These are phyloP conservation scores for Gila robusta DNA, from an alignment of 2,797 vertebrate genomes.

Conservation along the genomic window DNA sequence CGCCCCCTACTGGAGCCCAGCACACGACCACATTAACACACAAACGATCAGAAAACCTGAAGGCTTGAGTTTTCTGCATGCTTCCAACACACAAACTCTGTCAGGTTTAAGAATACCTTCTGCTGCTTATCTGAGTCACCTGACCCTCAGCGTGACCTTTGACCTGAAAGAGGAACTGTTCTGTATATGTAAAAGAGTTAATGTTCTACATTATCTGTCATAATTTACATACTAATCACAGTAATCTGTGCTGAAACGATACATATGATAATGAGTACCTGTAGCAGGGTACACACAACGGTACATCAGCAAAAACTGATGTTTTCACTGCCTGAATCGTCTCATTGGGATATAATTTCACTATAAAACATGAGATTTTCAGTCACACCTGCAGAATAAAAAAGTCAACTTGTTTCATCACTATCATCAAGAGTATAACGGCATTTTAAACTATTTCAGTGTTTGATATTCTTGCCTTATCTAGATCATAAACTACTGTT, in stretches of 20 bases:
- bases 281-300: neutral
- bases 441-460: neutral
- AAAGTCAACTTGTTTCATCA: neutral
- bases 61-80: conserved; percentile 35
- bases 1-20: conserved; percentile 92
- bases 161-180: neutral
- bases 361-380: neutral
- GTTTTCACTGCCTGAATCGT: neutral
- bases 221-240: neutral
- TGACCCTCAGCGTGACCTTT: neutral
- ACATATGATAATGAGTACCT: neutral
- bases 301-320: neutral
- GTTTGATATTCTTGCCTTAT: neutral
- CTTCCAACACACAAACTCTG: conserved; percentile 13
- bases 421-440: neutral
- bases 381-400: neutral
- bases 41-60: neutral
- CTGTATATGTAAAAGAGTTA: neutral
- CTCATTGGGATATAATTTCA: neutral
- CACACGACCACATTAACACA: conserved; percentile 90
- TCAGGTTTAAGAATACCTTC: conserved; percentile 2
- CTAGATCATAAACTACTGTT: conserved; percentile 4
- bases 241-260: neutral
- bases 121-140: neutral
- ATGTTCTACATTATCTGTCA: neutral